Percentiles rank a stretch among this genome's conserved stretches.
phyloP scores from a whole-genome alignment of 2,113 vertebrate genomes.

The Carlito syrichta region DNA sequence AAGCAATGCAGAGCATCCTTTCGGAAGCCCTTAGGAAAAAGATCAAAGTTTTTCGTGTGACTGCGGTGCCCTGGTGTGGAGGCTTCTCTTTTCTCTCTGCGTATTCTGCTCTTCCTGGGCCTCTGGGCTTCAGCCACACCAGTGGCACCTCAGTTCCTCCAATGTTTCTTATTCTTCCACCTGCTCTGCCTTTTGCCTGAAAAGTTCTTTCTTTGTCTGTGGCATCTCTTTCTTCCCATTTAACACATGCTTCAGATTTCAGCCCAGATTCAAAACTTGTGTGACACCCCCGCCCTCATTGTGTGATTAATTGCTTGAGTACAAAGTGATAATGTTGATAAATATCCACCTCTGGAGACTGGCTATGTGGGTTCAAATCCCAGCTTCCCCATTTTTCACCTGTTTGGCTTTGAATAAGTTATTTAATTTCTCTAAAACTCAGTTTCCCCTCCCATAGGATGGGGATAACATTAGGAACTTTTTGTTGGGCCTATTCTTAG shows the following conservation, averaged over 20 bases:
- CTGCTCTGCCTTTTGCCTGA: background rate
- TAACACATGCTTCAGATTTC: background rate
- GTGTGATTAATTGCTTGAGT: background rate
- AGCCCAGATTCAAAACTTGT: background rate
- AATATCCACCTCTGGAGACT: background rate
- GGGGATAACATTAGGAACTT: background rate
- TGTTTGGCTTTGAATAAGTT: background rate
- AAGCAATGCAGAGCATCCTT: background rate
- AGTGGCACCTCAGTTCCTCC: background rate
- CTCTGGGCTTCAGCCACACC: background rate
- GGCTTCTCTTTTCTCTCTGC: background rate
- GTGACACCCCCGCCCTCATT: background rate
- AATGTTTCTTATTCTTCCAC: background rate
- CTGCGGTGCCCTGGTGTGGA: fast-evolving
- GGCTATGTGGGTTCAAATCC: background rate
- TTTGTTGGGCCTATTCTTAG: background rate
- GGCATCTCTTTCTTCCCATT: background rate
- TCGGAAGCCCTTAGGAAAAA: background rate
- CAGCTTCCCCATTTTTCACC: background rate
- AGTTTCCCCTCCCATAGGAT: background rate
- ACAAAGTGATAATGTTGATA: background rate
- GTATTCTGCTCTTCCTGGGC: background rate
- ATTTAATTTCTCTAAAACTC: background rate
- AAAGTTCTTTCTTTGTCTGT: background rate
- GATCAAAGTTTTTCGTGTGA: background rate